Evolutionary conservation across 2,888 invertebrate species (phyloP).

Genomic region (Lymantria dispar): DNA sequence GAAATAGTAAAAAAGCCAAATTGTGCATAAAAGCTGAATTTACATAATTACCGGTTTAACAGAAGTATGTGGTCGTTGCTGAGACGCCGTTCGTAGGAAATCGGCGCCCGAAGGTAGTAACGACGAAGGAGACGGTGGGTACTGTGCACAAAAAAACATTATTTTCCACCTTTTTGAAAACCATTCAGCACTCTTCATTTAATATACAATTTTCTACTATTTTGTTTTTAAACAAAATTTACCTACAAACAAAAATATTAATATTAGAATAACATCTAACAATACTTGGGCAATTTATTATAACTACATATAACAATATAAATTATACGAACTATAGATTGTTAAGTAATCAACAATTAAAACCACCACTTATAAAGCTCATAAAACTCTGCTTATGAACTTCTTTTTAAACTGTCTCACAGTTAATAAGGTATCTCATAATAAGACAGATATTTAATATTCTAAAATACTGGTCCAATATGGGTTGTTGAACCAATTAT

Average conservation of each 20-base stretch:
- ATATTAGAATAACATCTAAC: neutral
- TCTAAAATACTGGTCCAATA: too few species aligned
- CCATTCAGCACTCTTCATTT: neutral
- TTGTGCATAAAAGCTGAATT: neutral
- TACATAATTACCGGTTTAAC: slow-evolving; percentile 69
- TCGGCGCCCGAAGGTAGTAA: slow-evolving; percentile 78
- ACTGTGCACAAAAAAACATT: slow-evolving; percentile 66
- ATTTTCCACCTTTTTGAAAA: neutral
- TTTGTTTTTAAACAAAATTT: neutral
- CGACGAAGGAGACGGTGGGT: slow-evolving; percentile 87
- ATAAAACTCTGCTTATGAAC: too few species aligned
- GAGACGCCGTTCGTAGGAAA: slow-evolving; percentile 81
- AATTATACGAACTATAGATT: too few species aligned
- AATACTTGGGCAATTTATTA: too few species aligned
- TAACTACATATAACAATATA: too few species aligned
- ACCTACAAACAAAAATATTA: neutral
- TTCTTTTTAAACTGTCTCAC: too few species aligned
- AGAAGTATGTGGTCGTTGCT: slow-evolving; percentile 74
- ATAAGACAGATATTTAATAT: too few species aligned
- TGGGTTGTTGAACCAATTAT: too few species aligned
- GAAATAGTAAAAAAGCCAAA: too few species aligned
- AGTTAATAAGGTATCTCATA: too few species aligned
- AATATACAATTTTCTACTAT: neutral
- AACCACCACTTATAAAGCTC: too few species aligned
- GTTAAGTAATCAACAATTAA: too few species aligned